Evolutionary conservation across 2,113 vertebrate genomes (phyloP), one percentile per base, ranked within the genome.

Genomic region (Oncorhynchus gorbuscha): DNA sequence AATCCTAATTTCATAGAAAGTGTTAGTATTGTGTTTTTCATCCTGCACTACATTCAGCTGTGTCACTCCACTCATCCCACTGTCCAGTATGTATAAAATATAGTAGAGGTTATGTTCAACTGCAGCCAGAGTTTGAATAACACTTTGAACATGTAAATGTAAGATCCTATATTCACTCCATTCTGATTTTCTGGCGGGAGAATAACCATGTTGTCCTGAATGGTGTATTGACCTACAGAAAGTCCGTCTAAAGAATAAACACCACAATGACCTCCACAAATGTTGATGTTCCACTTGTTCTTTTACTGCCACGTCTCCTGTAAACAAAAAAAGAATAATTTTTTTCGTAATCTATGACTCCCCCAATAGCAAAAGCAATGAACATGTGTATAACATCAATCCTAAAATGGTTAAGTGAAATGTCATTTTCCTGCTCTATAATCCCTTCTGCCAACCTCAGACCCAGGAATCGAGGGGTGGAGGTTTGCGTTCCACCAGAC

Each of bases 381-480:
- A 45, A 45, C 39, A 45, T 45, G 39, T 45, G 39, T 45, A 45
- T 45, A 45, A 70, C 11, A 70, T 84, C 76, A n/a, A 61, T 76
- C 68, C 83, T 79, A 81, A 66, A 30, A 28, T 13, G 4, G 71
- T 81, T 81, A 79, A 45, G 48, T 75, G 62, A 89, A 83, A 85
- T 83, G 78, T 81, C 16, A 51, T n/a, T 26, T 85, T 79, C 84
- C 79, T 84, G 65, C 45, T 16, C 59, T 61, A 70, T 20, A 24
- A 68, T 67, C 39, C 39, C 39, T 78, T 12, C 73, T 78, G 86
- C 74, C 14, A n/a, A 72, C 68, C 74, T 91, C 85, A 94, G 80
- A 94, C 93, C 93, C 93, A 94, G 39, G 93, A 94, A 87, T 94
- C 93, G 76, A 94, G 88, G 3, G 93, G 93, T 75, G 93, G 93